phyloP scores from a whole-genome alignment of 1,140 invertebrate species.

The Grapholita molesta region DNA sequence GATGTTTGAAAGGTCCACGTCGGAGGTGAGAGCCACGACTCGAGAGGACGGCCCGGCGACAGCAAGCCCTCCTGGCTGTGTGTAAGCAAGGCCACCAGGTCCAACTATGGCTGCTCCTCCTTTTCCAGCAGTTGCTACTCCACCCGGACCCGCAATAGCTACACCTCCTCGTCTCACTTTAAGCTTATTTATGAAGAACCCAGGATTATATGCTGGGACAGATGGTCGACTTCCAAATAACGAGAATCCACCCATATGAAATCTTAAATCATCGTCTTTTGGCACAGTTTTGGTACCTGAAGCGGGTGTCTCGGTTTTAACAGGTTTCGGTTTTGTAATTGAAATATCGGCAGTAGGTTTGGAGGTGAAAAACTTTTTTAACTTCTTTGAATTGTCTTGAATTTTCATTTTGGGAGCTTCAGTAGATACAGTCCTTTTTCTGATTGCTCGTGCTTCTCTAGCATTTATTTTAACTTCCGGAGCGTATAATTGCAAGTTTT shows the following conservation, averaged over 20 bases:
- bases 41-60: conserved; percentile 84
- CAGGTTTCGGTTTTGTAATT: conserved; percentile 35
- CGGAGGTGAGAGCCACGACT: conserved; percentile 80
- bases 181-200: conserved; percentile 82
- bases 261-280: conserved; percentile 40
- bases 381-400: conserved; percentile 38
- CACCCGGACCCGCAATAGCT: conserved; percentile 86
- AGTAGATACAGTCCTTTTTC: conserved; percentile 44
- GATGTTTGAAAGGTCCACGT: conserved; percentile 73
- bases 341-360: conserved; percentile 34
- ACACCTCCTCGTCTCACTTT: conserved; percentile 84
- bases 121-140: conserved; percentile 84
- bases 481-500: conserved; percentile 22
- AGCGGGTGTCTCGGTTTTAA: conserved; percentile 21
- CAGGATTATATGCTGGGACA: conserved; percentile 54
- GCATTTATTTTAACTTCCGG: conserved; percentile 22
- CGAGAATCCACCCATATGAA: conserved; percentile 36
- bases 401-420: conserved; percentile 18
- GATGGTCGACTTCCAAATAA: conserved; percentile 54
- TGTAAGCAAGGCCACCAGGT: conserved; percentile 84
- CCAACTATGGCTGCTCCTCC: conserved; percentile 87
- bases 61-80: conserved; percentile 82
- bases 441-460: conserved; percentile 50
- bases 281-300: conserved; percentile 38
- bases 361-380: conserved; percentile 40